These are phyloP conservation scores for Pitangus sulphuratus DNA, from an alignment of 2,797 vertebrate genomes.

Conservation along the genomic window DNA sequence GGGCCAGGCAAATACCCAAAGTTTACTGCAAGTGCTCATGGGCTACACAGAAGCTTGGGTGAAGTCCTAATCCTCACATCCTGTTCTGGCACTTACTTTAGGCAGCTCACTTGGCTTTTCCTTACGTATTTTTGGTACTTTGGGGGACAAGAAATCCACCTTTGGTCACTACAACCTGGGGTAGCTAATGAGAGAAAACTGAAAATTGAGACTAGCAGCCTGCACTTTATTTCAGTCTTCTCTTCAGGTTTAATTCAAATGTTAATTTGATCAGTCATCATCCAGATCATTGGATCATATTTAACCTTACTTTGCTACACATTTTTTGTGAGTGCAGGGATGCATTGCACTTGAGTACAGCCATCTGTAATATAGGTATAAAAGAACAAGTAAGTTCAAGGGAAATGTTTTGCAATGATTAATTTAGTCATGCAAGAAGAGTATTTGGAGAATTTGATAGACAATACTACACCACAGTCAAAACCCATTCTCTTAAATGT, in stretches of 20 bases:
- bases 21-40: not conserved
- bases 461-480: conserved; percentile 6
- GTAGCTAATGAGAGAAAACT: not conserved
- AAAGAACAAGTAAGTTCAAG: not conserved
- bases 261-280: not conserved
- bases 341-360: not conserved
- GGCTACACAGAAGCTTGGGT: not conserved
- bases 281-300: not conserved
- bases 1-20: not conserved
- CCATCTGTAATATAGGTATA: not conserved
- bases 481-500: not conserved
- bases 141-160: not conserved
- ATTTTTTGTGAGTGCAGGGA: not conserved
- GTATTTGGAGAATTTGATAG: not conserved
- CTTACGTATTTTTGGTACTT: not conserved
- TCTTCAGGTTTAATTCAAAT: not conserved
- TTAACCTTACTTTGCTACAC: not conserved
- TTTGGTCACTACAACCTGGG: not conserved
- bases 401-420: not conserved
- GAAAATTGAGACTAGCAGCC: not conserved
- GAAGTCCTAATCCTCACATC: not conserved
- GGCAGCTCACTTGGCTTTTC: not conserved
- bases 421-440: conserved; percentile 16
- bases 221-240: not conserved
- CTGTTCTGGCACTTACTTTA: not conserved